Base-by-base conservation (phyloP, 2,113 vertebrate genomes). In the Ophthalmolycus amberensis region DNA sequence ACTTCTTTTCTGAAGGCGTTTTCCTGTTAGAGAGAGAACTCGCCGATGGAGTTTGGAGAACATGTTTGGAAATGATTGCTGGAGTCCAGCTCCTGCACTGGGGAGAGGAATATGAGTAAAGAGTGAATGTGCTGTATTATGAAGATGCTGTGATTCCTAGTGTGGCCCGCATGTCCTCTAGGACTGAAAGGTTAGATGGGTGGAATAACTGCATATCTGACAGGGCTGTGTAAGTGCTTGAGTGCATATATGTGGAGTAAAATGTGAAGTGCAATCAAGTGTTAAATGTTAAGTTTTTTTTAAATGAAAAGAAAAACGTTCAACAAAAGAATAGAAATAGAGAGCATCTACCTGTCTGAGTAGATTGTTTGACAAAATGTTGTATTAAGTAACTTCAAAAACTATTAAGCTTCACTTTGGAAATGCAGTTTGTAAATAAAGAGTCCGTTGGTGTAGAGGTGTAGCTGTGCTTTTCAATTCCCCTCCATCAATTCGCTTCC, bases 61-160 rank as follows among this genome's bases (percentile, higher is more conserved):
- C 71, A n/a, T 58, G 37, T n/a, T 75, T 37, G 15, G 50, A 78
- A 78, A 37, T 46, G 46, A 29, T 63, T 37, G 10, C 34, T 42
- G 59, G 12, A 42, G 65, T 48, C 62, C 18, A 66, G 37, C 25
- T 71, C 32, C 65, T 64, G 46, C 11, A 3, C 34, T 38, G 18
- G 40, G 14, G 48, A 64, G 18, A 29, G 46, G 46, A 64, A 32
- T 10, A 40, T 18, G 8, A 68, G 8, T 20, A 37, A 75, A 1
- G 58, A 78, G 60, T 77, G 22, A 79, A 79, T 65, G 22, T 34
- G n/a, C 16, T 69, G 82, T 70, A 82, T 74, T 42, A 85, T 40
- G n/a, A 65, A 62, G 22, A 27, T 40, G 62, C 54, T 71, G 11
- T 40, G 46, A 58, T 32, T 72, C 56, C 34, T 44, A 27, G 15